A percentile compares a stretch with the other conserved stretches of the same genome.
Evolutionary conservation across 2,113 vertebrate species (phyloP).

Genomic region (Stercorarius parasiticus): DNA sequence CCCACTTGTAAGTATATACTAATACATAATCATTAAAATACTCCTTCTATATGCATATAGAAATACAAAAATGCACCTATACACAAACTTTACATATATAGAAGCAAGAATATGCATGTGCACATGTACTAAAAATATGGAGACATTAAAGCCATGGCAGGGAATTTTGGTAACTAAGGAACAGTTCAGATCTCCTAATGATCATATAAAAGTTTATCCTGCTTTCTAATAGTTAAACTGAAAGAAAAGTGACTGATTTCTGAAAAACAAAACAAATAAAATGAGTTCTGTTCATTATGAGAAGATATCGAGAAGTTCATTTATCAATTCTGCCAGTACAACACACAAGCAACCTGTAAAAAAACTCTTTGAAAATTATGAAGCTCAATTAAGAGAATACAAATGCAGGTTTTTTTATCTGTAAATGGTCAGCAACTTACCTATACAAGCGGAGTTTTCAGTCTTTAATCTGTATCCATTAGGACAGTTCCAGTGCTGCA

Average conservation of each 20-base stretch:
- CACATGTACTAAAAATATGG: not conserved
- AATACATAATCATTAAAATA: not conserved
- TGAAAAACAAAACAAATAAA: not conserved
- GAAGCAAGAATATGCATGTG: not conserved
- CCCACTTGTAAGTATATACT: not conserved
- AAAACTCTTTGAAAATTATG: not conserved
- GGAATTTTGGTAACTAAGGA: not conserved
- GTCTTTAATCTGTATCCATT: slow-evolving; percentile 23
- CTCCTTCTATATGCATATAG: not conserved
- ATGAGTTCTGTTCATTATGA: not conserved
- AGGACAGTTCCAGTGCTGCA: slow-evolving; percentile 59
- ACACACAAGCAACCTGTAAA: not conserved
- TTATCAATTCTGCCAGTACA: not conserved
- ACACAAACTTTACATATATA: not conserved
- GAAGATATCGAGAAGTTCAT: not conserved
- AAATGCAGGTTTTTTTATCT: not conserved
- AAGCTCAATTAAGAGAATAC: not conserved
- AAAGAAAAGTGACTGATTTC: not conserved
- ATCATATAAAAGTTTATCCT: not conserved
- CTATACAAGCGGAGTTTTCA: slow-evolving; percentile 73
- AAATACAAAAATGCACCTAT: not conserved
- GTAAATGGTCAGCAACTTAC: slow-evolving; percentile 74
- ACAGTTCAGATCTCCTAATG: not conserved
- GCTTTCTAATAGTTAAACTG: not conserved
- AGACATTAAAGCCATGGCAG: not conserved